Base-by-base conservation (phyloP, 30 jellyfish, hydroid and myxozoan genomes). In the Calvadosia cruxmelitensis region DNA sequence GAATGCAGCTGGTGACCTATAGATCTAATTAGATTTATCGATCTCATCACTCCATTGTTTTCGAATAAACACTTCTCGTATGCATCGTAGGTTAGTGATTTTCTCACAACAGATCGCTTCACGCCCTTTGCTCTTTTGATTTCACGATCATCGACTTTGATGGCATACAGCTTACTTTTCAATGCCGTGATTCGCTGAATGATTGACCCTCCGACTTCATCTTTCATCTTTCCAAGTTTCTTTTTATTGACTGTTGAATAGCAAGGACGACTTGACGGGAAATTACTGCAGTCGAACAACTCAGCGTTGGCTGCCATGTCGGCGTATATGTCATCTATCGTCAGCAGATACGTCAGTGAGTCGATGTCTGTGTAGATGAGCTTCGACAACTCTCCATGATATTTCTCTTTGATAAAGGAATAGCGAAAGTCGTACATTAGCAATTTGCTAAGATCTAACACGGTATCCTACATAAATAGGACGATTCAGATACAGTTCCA, bases 361-460 rank as follows among this genome's bases (percentile, higher is more conserved):
- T 42, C 57, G 20, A 20, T 42, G 42, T 78, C 95, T 24, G 84
- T 84, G 51, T 66, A 77, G 31, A 76, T 62, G 1, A 84, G 70
- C 26, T 66, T 70, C 10, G 80, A 68, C 57, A 5, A 20, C 49
- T 69, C 61, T 24, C 69, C 57, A 0, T 25, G 69, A 75, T 82
- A 74, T 27, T 73, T 71, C 33, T 63, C 34, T 57, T 34, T 66
- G 3, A 83, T 75, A 48, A 75, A 83, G 81, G 76, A 52, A 53
- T 83, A 76, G 50, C 76, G 92, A 33, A 83, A 68, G 33, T 83
- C 95, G 66, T 75, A 83, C 84, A 83, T 83, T 16, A 67, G 36
- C 0, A 51, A n/a, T 61, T 75, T 83, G 61, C 92, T 75, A 12
- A 83, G 49, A 42, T 83, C 92, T 24, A 83, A 76, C 68, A 34